Evolutionary conservation across 35 echinoderm and acorn worm species (phyloP), one percentile per base, ranked within the genome.

Genomic region (Holothuria glaberrima): DNA sequence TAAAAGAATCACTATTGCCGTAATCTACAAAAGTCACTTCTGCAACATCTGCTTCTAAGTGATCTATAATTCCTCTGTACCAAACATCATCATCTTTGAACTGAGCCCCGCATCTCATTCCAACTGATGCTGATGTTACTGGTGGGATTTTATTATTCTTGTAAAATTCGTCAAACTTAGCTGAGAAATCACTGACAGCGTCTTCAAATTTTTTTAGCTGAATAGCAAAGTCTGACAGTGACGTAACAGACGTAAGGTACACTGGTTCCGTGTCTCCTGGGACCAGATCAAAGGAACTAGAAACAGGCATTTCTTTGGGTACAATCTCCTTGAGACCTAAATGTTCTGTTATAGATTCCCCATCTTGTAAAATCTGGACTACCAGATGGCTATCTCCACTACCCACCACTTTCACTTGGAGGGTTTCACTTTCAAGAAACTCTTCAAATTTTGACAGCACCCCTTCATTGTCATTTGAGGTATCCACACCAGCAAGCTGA

Each of bases 41-140:
- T 0, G 69, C 71, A 17, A 89, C 48, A 2, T n/a, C 58, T 66
- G 52, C 91, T 48, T 71, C 81, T 20, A 67, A 58, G 44, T 92
- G 88, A 2, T 87, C 58, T 0, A 92, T 78, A 5, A 71, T 41
- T 5, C 86, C 94, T 17, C 94, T 82, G 63, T 97, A 97, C 94
- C 91, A 97, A 19, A 83, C 88, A 59, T 88, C 94, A 87, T 97
- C 94, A 70, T 92, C 92, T 0, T 29, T 86, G 28, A 93, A 97
- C 38, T 93, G 88, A 12, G 91, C 94, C 4, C 68, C 70, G 30
- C 94, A 97, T 21, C 88, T 88, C 52, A 46, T 50, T 65, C 94
- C 94, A 5, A 78, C 35, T 50, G 48, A 22, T 9, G 70, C 59
- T 48, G 64, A 41, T 30, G 56, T 73, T 26, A 83, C 25, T 41